Evolutionary conservation across 2,797 vertebrate genomes (phyloP), one percentile per base, ranked within the genome.

Genomic region (Spinus pinus): DNA sequence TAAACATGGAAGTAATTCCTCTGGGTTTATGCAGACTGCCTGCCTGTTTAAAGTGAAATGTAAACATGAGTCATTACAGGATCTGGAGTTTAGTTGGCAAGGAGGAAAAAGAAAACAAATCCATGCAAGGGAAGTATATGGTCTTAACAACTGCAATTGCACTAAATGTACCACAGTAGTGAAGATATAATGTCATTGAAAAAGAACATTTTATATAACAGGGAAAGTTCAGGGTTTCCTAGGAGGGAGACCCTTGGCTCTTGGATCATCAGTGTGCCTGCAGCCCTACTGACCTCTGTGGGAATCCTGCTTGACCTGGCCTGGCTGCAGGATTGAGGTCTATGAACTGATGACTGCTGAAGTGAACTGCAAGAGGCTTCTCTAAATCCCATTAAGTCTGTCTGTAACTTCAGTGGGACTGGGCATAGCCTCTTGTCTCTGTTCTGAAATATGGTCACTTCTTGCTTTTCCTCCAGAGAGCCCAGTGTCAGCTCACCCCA

Each of bases 1-100:
- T 66, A 93, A 96, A 92, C 83, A 50, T 73, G 31, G 80, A 91
- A 88, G 86, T 75, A 90, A 85, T 88, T 79, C 71, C 78, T 83
- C 73, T 60, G 66, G 69, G 35, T 88, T 96, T 93, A 73, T 1
- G 2, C 56, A 82, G 70, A 33, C 66, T 81, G 70, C 70, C 65
- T 88, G 33, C 62, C 30, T 73, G 51, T 92, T 90, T 77, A 58
- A 90, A 88, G 73, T 80, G 88, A 75, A 88, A 67, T 19, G 10
- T 56, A 41, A 75, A 50, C 31, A 8, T 89, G 92, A 93, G 83
- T 97, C 94, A 90, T 19, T 62, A 47, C 49, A 87, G 60, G 83
- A 88, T 93, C 88, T 86, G 86, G 89, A 88, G 51, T 64, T 69
- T 86, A 90, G 83, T 80, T 93, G 83, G 65, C 53, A 67, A 61